Base-by-base conservation (phyloP, 2,797 vertebrate species). In the Sus cebifrons region DNA sequence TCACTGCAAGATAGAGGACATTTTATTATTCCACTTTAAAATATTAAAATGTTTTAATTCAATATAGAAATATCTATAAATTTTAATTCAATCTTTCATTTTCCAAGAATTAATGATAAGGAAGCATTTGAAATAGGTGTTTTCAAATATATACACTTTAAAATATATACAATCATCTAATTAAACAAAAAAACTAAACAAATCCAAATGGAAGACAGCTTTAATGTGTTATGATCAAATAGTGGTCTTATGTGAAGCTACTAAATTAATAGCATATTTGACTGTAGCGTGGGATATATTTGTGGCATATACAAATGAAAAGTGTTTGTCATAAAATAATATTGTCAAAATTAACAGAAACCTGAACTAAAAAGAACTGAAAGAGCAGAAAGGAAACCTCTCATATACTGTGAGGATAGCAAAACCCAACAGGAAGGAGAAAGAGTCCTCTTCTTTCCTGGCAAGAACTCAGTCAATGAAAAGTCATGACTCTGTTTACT, bases 11-110 rank as follows among this genome's bases (percentile, higher is more conserved):
- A 36, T 14, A 74, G 23, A 91, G 27, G 17, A 58, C 1, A 44
- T 67, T 92, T 85, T 75, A 29, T 58, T 58, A 83, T 79, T 78
- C 79, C 60, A 78, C 27, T 94, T 27, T 49, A 5, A 74, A 74
- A 49, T 74, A 74, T 10, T 49, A 14, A 27, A 14, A 49, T 10
- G 27, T 52, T 52, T 52, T 52, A 52, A 9, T 52, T 52, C 52
- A 52, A 52, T 52, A 52, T 52, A 52, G 36, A 52, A 62, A 62
- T 62, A 77, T 23, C 65, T 54, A 58, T 65, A 71, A 1, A 40
- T 82, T 92, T 89, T 79, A 20, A 71, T 17, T 86, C 9, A 64
- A 0, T 0, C 5, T 68, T 68, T 79, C 44, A 15, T 62, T 5
- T 65, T 82, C 1, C 15, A 87, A 3, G 40, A 89, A n/a, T 70